phyloP scores from a whole-genome alignment of 2,113 vertebrate species.

The Mormoops blainvillei region DNA sequence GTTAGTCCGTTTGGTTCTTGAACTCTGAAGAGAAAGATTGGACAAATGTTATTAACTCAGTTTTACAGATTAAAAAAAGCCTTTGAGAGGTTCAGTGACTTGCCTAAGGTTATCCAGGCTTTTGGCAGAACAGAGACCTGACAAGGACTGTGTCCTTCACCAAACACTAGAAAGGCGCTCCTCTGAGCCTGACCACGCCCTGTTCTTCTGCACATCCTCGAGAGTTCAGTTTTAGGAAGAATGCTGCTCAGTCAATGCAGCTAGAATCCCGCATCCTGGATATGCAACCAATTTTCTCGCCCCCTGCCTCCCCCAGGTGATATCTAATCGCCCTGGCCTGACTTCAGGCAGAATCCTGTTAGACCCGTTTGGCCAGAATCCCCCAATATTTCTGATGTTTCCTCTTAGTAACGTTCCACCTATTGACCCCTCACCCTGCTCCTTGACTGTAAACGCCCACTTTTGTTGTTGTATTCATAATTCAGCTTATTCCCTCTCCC shows the following conservation, averaged over 20 bases:
- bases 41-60: not conserved
- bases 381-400: not conserved
- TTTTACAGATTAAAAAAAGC: not conserved
- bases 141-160: not conserved
- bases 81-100: not conserved
- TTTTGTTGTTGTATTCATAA: not conserved
- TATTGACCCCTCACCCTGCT: not conserved
- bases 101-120: not conserved
- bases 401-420: not conserved
- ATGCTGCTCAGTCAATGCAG: not conserved
- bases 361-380: not conserved
- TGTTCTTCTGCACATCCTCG: not conserved
- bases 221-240: not conserved
- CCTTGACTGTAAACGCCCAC: not conserved
- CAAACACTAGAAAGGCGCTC: not conserved
- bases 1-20: not conserved
- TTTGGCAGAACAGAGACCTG: not conserved
- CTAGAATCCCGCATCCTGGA: not conserved
- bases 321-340: not conserved
- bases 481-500: not conserved
- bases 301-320: not conserved
- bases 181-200: not conserved
- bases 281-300: not conserved
- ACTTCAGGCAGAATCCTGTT: not conserved
- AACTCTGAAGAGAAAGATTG: not conserved